Evolutionary conservation across 2,113 vertebrate species (phyloP).

Genomic region (Gnathonemus echidnorhynchus): DNA sequence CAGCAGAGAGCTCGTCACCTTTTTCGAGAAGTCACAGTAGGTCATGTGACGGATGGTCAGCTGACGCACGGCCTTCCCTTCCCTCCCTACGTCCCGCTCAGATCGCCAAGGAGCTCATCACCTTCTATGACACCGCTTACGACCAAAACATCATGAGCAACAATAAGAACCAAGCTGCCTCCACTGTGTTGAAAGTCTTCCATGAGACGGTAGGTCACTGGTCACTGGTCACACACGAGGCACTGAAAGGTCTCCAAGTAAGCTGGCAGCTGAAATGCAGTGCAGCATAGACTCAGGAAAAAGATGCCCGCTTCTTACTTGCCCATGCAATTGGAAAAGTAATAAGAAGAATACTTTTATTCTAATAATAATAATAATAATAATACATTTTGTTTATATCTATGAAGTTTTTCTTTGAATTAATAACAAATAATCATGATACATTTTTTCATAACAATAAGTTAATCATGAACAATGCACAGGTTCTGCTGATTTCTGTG

Average conservation of each 20-base stretch:
- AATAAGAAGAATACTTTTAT: neutral
- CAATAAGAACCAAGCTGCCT: constrained; percentile 39
- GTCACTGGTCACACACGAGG: neutral
- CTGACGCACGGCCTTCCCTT: no score
- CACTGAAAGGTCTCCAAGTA: neutral
- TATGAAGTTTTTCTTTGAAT: neutral
- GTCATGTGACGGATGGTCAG: neutral
- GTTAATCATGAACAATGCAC: neutral
- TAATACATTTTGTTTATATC: neutral
- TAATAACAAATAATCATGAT: neutral
- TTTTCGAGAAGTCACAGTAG: neutral
- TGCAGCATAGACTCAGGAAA: neutral
- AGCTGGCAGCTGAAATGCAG: neutral
- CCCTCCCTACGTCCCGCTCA: constrained; percentile 53
- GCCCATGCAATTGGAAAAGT: neutral
- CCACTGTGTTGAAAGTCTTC: constrained; percentile 72
- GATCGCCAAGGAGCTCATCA: constrained; percentile 80
- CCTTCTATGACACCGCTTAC: constrained; percentile 76
- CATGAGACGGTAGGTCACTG: constrained; percentile 72
- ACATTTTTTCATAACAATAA: no score
- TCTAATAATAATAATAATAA: neutral
- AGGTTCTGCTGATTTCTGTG: neutral
- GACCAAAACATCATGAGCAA: neutral
- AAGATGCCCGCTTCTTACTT: neutral
- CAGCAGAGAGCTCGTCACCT: neutral